Evolutionary conservation across 2,113 vertebrate genomes (phyloP).

Genomic region (Canis aureus): DNA sequence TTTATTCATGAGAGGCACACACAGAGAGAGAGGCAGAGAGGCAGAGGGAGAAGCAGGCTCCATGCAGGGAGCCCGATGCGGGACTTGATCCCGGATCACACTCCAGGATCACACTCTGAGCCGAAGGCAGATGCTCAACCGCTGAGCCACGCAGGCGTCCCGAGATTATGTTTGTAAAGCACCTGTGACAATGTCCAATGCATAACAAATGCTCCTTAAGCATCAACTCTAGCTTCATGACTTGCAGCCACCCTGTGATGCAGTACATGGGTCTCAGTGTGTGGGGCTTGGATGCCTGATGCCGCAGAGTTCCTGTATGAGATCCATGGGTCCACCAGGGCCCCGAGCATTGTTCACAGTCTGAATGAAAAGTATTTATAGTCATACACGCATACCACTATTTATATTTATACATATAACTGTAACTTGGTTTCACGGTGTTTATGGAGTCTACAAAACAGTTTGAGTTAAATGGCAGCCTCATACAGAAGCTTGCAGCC

Average conservation of each 20-base stretch:
- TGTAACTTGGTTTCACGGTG: neutral
- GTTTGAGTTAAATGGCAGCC: neutral
- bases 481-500: neutral
- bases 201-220: neutral
- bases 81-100: no score
- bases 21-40: no score
- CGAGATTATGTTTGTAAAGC: neutral
- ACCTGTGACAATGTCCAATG: neutral
- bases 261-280: neutral
- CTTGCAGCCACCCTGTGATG: neutral
- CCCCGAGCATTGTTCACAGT: neutral
- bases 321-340: neutral
- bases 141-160: no score
- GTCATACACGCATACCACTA: neutral
- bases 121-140: no score
- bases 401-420: neutral
- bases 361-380: neutral
- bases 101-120: no score
- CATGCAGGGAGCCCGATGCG: no score
- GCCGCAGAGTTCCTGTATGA: neutral
- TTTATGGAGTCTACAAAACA: neutral
- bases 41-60: no score
- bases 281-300: neutral
- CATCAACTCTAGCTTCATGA: neutral
- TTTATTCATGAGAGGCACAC: no score